Evolutionary conservation across 2,888 invertebrate genomes (phyloP).

Genomic region (Hydrotaea diabolus): DNA sequence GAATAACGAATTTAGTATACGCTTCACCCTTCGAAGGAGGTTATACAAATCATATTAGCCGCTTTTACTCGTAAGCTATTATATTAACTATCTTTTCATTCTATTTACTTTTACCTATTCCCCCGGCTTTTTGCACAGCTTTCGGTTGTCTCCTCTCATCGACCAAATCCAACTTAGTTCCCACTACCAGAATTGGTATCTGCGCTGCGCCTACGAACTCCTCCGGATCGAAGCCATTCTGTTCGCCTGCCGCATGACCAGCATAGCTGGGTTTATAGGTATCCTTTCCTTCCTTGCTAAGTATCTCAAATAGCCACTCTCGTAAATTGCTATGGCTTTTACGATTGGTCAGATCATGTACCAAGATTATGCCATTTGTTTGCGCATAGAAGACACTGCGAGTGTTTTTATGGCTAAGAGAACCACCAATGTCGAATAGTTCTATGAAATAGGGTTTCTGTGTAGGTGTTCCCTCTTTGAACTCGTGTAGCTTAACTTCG

Average conservation of each 20-base stretch:
- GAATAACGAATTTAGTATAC: too few species aligned
- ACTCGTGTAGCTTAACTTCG: conserved; percentile 97
- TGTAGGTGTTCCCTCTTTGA: conserved; percentile 94
- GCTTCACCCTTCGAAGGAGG: too few species aligned
- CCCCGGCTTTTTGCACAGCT: conserved; percentile 76
- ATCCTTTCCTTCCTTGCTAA: conserved; percentile 86
- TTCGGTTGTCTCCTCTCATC: conserved; percentile 86
- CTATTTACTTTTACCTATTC: conserved; percentile 76
- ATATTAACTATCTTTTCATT: background rate
- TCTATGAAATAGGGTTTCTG: conserved; percentile 96
- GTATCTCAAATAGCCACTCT: conserved; percentile 95
- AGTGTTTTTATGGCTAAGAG: conserved; percentile 95
- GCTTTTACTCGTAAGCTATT: too few species aligned
- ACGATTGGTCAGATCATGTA: conserved; percentile 97
- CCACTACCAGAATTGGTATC: conserved; percentile 96
- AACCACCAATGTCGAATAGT: conserved; percentile 98
- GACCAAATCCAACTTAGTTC: conserved; percentile 94
- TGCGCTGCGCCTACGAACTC: conserved; percentile 92
- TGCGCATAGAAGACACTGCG: conserved; percentile 96
- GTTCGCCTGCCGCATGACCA: conserved; percentile 60
- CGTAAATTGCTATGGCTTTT: conserved; percentile 96
- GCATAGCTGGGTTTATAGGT: conserved; percentile 73
- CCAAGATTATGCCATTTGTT: conserved; percentile 96
- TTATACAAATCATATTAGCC: too few species aligned
- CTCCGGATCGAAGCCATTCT: conserved; percentile 87